Evolutionary conservation across 2,113 vertebrate genomes (phyloP).

Genomic region (Phoenicopterus ruber): DNA sequence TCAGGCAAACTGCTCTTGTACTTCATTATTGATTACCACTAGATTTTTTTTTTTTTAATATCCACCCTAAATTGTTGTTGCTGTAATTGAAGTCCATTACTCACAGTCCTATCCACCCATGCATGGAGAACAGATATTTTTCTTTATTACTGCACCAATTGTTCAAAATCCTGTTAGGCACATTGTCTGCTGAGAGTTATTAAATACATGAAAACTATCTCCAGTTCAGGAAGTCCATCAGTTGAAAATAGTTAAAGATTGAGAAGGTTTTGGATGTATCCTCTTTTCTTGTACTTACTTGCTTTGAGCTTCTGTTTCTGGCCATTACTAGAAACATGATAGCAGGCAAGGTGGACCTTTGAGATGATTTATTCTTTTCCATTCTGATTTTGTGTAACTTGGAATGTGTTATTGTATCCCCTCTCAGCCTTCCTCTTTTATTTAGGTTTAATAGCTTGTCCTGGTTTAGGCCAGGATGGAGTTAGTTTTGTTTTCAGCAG

Average conservation of each 20-base stretch:
- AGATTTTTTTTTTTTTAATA: not conserved
- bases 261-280: not conserved
- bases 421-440: not conserved
- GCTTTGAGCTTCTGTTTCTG: not conserved
- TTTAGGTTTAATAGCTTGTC: not conserved
- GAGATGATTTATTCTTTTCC: not conserved
- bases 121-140: not conserved
- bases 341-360: not conserved
- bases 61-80: not conserved
- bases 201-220: not conserved
- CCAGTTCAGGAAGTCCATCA: not conserved
- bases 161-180: not conserved
- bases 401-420: not conserved
- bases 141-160: not conserved
- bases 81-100: not conserved
- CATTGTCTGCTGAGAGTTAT: not conserved
- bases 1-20: not conserved
- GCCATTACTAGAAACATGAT: not conserved
- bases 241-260: not conserved
- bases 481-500: too few species aligned
- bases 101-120: not conserved
- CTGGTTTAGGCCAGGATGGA: too few species aligned
- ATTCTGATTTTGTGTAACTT: not conserved
- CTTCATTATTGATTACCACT: not conserved
- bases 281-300: not conserved